These are phyloP conservation scores for Panorpa germanica DNA, from an alignment of 2,888 invertebrate genomes.

Conservation along the genomic window DNA sequence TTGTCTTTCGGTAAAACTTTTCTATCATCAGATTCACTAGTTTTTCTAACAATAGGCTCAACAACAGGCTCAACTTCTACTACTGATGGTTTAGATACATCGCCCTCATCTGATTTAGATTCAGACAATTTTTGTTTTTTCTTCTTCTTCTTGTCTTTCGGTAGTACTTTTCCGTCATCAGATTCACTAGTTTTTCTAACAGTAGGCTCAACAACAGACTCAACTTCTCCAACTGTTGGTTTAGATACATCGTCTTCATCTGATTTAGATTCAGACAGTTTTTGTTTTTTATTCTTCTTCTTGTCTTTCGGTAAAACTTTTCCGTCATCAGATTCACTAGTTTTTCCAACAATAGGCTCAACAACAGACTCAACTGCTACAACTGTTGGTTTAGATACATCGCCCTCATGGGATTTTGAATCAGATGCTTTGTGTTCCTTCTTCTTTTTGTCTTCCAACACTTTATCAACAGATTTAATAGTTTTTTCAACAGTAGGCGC, in stretches of 20 bases:
- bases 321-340: no score
- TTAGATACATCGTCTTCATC: constrained; percentile 18
- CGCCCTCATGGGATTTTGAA: no score
- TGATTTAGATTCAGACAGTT: no score
- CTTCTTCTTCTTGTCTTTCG: constrained; percentile 20
- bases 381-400: no score
- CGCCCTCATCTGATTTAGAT: constrained; percentile 17
- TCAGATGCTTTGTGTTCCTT: no score
- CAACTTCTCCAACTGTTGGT: constrained; percentile 22
- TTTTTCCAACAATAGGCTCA: no score
- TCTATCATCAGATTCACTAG: constrained; percentile 31
- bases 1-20: constrained; percentile 24
- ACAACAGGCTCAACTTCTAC: constrained; percentile 27
- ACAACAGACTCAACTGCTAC: no score
- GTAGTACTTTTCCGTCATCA: constrained; percentile 28
- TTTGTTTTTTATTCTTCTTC: constrained; percentile 15
- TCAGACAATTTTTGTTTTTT: constrained; percentile 21
- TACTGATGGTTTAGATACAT: constrained; percentile 17
- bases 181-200: constrained; percentile 30
- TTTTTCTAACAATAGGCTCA: constrained; percentile 29
- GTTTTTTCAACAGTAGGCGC: no score
- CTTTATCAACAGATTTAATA: no score
- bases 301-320: no score
- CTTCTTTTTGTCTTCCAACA: no score
- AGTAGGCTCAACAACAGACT: constrained; percentile 28